Evolutionary conservation across 23 tunicate genomes (phyloP).

Genomic region (Trididemnum clinides): DNA sequence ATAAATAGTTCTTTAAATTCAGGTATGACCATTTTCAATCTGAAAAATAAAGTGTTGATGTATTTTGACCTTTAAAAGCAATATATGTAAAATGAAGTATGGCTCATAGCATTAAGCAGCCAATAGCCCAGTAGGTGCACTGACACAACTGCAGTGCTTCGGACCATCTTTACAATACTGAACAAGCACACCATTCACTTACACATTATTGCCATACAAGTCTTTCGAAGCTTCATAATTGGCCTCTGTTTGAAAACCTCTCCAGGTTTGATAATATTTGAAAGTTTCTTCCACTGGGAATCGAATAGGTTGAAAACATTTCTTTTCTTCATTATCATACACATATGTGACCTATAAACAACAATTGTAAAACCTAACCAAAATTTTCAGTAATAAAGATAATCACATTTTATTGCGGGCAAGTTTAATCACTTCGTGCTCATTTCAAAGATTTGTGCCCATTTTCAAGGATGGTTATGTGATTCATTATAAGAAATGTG

Average conservation of each 20-base stretch:
- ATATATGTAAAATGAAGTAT: too few species aligned
- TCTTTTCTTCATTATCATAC: constrained; percentile 87
- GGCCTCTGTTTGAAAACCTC: constrained; percentile 67
- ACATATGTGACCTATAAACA: constrained; percentile 71
- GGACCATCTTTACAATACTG: background rate
- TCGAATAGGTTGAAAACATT: constrained; percentile 62
- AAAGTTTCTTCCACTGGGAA: constrained; percentile 74
- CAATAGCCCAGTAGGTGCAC: too few species aligned
- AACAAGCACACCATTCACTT: background rate
- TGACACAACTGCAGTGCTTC: too few species aligned
- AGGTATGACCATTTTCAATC: constrained; percentile 95
- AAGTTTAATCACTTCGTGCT: too few species aligned
- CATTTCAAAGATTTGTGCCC: too few species aligned
- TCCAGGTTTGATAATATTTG: constrained; percentile 68
- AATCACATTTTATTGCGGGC: too few species aligned
- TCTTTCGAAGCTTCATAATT: constrained; percentile 47
- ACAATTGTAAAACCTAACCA: too few species aligned
- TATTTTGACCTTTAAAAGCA: too few species aligned
- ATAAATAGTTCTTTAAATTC: constrained; percentile 84
- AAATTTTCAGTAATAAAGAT: too few species aligned
- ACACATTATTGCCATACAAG: constrained; percentile 81
- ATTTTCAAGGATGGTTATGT: too few species aligned
- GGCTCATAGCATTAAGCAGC: too few species aligned
- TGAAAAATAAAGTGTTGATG: constrained; percentile 33
- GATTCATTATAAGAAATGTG: too few species aligned